phyloP scores from a whole-genome alignment of 2,113 vertebrate species.

The Pseudopodoces humilis region DNA sequence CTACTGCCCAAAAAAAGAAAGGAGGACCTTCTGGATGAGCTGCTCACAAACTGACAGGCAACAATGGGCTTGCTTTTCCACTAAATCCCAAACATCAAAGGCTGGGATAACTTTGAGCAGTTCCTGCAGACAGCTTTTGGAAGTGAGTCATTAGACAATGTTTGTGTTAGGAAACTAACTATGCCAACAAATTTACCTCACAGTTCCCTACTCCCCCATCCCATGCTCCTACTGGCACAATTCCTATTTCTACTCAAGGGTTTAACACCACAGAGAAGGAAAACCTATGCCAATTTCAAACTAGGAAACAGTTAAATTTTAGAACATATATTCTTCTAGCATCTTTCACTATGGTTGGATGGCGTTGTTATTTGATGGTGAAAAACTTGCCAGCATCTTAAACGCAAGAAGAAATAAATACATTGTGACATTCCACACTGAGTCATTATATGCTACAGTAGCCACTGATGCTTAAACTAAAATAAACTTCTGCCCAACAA shows the following conservation, averaged over 20 bases:
- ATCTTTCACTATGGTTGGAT: neutral
- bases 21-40: neutral
- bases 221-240: neutral
- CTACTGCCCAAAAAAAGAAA: neutral
- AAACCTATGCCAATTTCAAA: neutral
- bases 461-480: neutral
- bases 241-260: neutral
- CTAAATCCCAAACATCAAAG: conserved; percentile 11
- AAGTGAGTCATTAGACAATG: conserved; percentile 47
- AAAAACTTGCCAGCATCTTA: neutral
- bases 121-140: conserved; percentile 51
- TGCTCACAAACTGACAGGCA: neutral
- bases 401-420: neutral
- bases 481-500: neutral
- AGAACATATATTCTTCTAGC: neutral
- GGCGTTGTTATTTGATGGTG: neutral
- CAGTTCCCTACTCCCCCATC: neutral
- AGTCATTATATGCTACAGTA: neutral
- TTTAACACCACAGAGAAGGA: neutral
- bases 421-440: neutral
- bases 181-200: conserved; percentile 22
- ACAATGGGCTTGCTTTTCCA: conserved; percentile 35
- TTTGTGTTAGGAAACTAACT: conserved; percentile 44
- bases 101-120: conserved; percentile 33
- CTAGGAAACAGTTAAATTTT: neutral